Evolutionary conservation across 2,888 invertebrate genomes (phyloP).

Genomic region (Drosophila meridiana): DNA sequence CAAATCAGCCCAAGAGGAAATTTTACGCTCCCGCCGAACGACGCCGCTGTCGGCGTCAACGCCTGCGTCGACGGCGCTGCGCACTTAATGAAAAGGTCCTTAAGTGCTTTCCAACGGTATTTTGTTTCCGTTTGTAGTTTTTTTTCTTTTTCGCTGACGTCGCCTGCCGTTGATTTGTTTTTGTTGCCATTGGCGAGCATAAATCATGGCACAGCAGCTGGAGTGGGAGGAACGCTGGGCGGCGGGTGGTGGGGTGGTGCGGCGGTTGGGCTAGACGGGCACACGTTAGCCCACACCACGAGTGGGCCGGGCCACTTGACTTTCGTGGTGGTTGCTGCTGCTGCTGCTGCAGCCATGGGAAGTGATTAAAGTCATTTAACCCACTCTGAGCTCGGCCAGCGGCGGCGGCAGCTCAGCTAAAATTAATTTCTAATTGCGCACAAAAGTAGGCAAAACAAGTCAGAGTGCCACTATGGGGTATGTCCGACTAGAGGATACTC

Average conservation of each 20-base stretch:
- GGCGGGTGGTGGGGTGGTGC: not conserved
- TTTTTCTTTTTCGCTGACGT: slow-evolving; percentile 47
- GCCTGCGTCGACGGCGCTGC: slow-evolving; percentile 36
- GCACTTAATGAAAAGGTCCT: slow-evolving; percentile 83
- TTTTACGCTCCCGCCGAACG: slow-evolving; percentile 65
- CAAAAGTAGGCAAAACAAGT: slow-evolving; percentile 67
- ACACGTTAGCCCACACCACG: slow-evolving; percentile 69
- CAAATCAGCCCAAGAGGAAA: slow-evolving; percentile 78
- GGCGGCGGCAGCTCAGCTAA: slow-evolving; percentile 44
- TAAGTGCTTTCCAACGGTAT: slow-evolving; percentile 83
- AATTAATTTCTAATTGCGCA: slow-evolving; percentile 82
- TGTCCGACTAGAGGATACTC: not conserved
- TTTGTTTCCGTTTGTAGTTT: slow-evolving; percentile 83
- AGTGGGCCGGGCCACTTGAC: slow-evolving; percentile 56
- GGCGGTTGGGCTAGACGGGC: slow-evolving; percentile 17
- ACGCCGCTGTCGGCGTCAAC: slow-evolving; percentile 9
- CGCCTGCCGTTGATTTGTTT: slow-evolving; percentile 73
- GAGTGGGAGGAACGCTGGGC: slow-evolving; percentile 8
- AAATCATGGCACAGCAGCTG: slow-evolving; percentile 70
- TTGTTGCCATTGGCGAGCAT: slow-evolving; percentile 76
- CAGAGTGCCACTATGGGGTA: not conserved
- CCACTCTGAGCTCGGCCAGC: slow-evolving; percentile 55
- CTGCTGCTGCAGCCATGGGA: slow-evolving; percentile 59
- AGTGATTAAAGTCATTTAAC: slow-evolving; percentile 84
- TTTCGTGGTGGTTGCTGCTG: slow-evolving; percentile 33